These are phyloP conservation scores for Holacanthella duospinosa DNA, from an alignment of 2,888 invertebrate species.

Conservation along the genomic window DNA sequence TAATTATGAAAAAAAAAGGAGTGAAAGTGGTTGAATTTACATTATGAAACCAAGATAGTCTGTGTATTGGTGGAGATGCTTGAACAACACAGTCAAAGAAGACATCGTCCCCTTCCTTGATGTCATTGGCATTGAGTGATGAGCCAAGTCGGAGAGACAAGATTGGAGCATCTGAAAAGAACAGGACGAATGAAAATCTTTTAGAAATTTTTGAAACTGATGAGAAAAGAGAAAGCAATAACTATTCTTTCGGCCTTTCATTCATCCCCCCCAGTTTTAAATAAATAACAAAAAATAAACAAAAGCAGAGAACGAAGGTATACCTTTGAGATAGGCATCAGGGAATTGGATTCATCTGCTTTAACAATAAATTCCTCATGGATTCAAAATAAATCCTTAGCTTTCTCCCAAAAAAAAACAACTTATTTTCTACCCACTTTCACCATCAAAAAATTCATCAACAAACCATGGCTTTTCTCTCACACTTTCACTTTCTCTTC, in stretches of 20 bases:
- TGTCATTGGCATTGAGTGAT: slow-evolving; percentile 33
- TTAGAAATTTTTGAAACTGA: background rate
- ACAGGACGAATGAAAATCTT: background rate
- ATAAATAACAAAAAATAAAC: slow-evolving; percentile 3
- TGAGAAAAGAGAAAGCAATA: background rate
- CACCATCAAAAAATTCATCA: too few relatives aligned
- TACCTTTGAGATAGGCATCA: background rate
- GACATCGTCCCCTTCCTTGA: slow-evolving; percentile 36
- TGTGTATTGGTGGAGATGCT: slow-evolving; percentile 30
- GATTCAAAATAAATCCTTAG: background rate
- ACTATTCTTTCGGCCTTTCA: background rate
- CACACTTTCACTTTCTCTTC: too few relatives aligned
- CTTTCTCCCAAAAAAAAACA: background rate
- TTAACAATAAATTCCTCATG: background rate
- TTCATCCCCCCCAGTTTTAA: background rate
- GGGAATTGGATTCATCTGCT: background rate
- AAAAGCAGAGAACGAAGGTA: background rate
- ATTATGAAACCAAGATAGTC: slow-evolving; percentile 33
- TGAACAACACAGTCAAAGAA: slow-evolving; percentile 34
- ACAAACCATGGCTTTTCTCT: too few relatives aligned
- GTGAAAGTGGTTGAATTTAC: too few relatives aligned
- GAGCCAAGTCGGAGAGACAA: slow-evolving; percentile 35
- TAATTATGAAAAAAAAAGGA: too few relatives aligned
- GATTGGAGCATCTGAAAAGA: slow-evolving; percentile 22
- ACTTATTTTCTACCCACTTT: too few relatives aligned